Conservation (phyloP, 2,888 invertebrate species). For the Galerucella calmariensis region DNA sequence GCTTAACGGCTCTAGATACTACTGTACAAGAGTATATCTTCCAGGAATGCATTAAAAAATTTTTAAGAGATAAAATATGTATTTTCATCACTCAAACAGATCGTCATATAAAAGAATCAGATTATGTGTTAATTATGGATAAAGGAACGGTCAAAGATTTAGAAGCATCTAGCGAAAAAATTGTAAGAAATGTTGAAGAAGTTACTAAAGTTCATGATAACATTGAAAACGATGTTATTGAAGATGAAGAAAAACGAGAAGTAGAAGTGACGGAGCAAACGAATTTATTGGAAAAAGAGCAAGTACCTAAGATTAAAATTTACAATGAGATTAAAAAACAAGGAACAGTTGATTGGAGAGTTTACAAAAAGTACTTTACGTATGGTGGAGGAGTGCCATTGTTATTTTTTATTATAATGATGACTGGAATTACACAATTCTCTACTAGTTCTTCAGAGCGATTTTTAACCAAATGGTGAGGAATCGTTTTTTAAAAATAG, state of each 20-base stretch:
- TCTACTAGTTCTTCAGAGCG: slow-evolving; percentile 47
- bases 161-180: slow-evolving; percentile 74
- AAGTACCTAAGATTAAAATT: slow-evolving; percentile 44
- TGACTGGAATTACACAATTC: slow-evolving; percentile 46
- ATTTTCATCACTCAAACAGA: slow-evolving; percentile 80
- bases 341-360: slow-evolving; percentile 48
- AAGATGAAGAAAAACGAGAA: slow-evolving; percentile 54
- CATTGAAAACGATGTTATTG: slow-evolving; percentile 53
- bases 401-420: slow-evolving; percentile 38
- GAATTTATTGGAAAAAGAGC: slow-evolving; percentile 42
- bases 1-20: slow-evolving; percentile 87
- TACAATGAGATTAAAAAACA: slow-evolving; percentile 50
- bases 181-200: slow-evolving; percentile 76
- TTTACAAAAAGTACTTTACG: slow-evolving; percentile 52
- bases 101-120: slow-evolving; percentile 69
- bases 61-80: slow-evolving; percentile 73
- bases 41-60: slow-evolving; percentile 76
- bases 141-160: slow-evolving; percentile 69
- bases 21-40: slow-evolving; percentile 87
- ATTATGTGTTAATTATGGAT: slow-evolving; percentile 51
- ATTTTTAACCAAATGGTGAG: slow-evolving; percentile 28
- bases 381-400: slow-evolving; percentile 50
- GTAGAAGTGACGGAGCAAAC: slow-evolving; percentile 45
- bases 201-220: slow-evolving; percentile 28
- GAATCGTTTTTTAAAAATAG: neutral